Base-by-base conservation (phyloP, 2,888 invertebrate genomes). In the Tillus elongatus region DNA sequence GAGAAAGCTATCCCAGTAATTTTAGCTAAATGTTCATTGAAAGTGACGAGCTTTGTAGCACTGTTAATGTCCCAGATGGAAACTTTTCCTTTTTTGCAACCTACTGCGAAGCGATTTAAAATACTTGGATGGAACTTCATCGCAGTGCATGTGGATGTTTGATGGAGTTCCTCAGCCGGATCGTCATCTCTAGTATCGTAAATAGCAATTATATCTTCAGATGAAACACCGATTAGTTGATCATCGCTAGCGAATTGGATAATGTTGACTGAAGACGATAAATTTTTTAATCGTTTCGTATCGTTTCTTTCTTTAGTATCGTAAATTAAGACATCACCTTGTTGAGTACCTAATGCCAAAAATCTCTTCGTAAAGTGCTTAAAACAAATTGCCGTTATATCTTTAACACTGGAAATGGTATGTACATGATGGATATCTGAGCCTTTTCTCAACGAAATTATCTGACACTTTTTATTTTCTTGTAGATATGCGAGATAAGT, bases 261-360 rank as follows among this genome's bases (percentile, higher is more conserved):
- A 4, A 36, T 30, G 27, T 43, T 50, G 4, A 60, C 45, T 0
- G 50, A 39, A 1, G 48, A 42, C 1, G 46, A 37, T 2, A 56
- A 44, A 14, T 44, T 50, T 12, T 43, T 42, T 10, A 54, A 50
- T 11, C 47, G 43, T 33, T 51, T 55, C n/a, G 47, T 39, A 13
- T 58, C 50, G 2, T 37, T 42, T 39, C 58, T 53, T 15, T 41
- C 48, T 44, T 57, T 60, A 3, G 60, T 62, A 39, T 63, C 61
- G 43, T 63, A 63, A 26, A 63, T 39, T 11, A 55, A 45, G 1
- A 59, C 52, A 11, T 61, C 56, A 4, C 60, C 58, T 9, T 43
- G 39, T 15, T 41, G 41, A 1, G 52, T 60, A 4, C 57, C 61
- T n/a, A 61, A 24, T 2, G 58, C 61, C 13, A 63, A 42, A 26